Evolutionary conservation across 1,140 invertebrate genomes (phyloP).

Genomic region (Leptonema lineaticorne): DNA sequence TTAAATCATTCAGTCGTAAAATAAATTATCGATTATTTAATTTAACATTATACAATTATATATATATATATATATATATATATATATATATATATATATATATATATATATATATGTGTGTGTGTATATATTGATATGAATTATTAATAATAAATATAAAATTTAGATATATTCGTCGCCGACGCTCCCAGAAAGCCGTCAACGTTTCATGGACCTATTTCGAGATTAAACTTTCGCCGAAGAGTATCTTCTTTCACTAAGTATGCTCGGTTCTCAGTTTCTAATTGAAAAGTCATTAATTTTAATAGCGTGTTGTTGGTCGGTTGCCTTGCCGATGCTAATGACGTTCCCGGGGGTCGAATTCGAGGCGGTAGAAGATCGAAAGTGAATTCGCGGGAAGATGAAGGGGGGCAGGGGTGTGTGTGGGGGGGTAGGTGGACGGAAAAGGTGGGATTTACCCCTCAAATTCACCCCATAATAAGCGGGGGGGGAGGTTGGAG

Average conservation of each 20-base stretch:
- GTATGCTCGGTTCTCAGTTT: slow-evolving; percentile 38
- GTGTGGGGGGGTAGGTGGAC: not conserved
- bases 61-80: too few relatives aligned
- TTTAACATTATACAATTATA: too few relatives aligned
- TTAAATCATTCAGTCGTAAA: too few relatives aligned
- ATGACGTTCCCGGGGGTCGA: slow-evolving; percentile 23
- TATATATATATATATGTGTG: not conserved
- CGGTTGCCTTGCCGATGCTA: slow-evolving; percentile 37
- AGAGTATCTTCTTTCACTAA: slow-evolving; percentile 40
- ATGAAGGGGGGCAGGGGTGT: not conserved
- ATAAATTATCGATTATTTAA: too few relatives aligned
- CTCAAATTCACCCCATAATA: not conserved
- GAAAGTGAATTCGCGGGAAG: not conserved
- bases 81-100: slow-evolving; percentile 13
- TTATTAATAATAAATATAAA: too few relatives aligned
- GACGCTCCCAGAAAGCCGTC: not conserved
- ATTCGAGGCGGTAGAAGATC: not conserved
- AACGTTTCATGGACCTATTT: slow-evolving; percentile 28
- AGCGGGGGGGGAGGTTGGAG: not conserved
- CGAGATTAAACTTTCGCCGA: slow-evolving; percentile 37
- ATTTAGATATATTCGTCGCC: too few relatives aligned
- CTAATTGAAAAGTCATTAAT: slow-evolving; percentile 43
- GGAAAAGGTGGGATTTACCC: not conserved
- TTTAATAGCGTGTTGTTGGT: slow-evolving; percentile 42
- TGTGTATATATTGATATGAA: too few relatives aligned